Base-by-base conservation (phyloP, 64 coral and sea anemone species). In the Porites lutea region DNA sequence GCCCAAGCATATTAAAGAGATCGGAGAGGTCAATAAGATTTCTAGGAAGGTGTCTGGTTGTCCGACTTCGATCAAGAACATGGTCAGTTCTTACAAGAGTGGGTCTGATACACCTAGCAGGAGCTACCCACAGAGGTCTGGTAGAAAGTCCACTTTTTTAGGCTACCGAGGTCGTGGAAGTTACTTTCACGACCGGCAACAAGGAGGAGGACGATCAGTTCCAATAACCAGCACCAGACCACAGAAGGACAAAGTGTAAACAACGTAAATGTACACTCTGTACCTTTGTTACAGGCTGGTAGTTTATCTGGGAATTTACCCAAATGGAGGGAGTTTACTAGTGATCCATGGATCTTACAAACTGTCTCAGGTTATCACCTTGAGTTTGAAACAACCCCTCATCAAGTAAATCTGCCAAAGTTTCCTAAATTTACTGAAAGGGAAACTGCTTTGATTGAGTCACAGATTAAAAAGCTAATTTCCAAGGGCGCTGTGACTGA, bases 21-120 rank as follows among this genome's bases (percentile, higher is more conserved):
- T 96, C 71, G 86, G 95, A 13, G 86, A 96, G 65, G 95, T 96
- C 3, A 96, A 92, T 67, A 96, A 96, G 61, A 92, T 92, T 79
- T 54, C 90, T 22, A 89, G 70, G 59, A 94, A 54, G 45, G 57
- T 71, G 12, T 21, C 61, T 15, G 37, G 43, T 27, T 77, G 64
- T 20, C 23, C 86, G 2, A 65, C 4, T 82, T 22, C 5, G 2
- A n/a, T 62, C 5, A 77, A 59, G 16, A 79, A 61, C 14, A 45
- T 9, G 10, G 67, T 45, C n/a, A 15, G 21, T 69, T 43, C 18
- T 20, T 87, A 86, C 61, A 93, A 88, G 74, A 93, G 76, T 20
- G 65, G 37, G 27, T 37, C 27, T 37, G 27, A 37, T 52, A 52
- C 13, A 15, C 54, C 13, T 23, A 6, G 3, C 69, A 43, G 65